Percentiles rank a stretch among this genome's conserved stretches.
Evolutionary conservation across 2,113 vertebrate genomes (phyloP).

Genomic region (Anser cygnoides): DNA sequence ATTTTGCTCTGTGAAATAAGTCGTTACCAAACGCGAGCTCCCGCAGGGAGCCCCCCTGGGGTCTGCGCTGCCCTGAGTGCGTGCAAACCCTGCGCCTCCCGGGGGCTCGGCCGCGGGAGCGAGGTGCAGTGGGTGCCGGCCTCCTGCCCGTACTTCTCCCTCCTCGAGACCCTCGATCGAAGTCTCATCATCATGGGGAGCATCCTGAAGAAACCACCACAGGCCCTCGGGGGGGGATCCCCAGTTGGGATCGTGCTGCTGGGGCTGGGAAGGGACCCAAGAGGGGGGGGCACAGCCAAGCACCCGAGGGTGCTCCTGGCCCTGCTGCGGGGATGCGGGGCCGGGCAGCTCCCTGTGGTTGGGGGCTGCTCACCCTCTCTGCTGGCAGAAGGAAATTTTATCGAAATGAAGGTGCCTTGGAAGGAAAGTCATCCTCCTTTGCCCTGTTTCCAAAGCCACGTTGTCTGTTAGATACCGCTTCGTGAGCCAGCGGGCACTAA

Average conservation of each 20-base stretch:
- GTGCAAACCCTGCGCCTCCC: neutral
- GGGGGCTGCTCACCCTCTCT: neutral
- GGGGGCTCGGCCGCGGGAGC: fast-evolving
- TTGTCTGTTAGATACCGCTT: neutral
- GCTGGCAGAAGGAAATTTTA: neutral
- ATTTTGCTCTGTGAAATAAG: neutral
- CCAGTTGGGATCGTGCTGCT: fast-evolving
- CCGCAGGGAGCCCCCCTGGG: neutral
- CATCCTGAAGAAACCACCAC: neutral
- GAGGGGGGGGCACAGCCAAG: no score
- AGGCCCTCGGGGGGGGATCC: neutral
- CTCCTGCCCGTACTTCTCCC: fast-evolving
- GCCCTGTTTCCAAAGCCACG: fast-evolving
- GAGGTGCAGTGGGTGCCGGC: fast-evolving
- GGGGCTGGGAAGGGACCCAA: neutral
- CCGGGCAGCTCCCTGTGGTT: neutral
- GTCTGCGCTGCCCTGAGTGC: fast-evolving
- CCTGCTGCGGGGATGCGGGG: neutral
- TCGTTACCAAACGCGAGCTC: neutral
- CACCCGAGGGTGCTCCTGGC: neutral
- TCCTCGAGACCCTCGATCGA: neutral
- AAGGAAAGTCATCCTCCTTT: neutral
- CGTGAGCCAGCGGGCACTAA: neutral
- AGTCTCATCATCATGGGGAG: neutral
- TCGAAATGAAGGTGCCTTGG: no score